Evolutionary conservation across 2,113 vertebrate species (phyloP).

Genomic region (Saguinus imperator): DNA sequence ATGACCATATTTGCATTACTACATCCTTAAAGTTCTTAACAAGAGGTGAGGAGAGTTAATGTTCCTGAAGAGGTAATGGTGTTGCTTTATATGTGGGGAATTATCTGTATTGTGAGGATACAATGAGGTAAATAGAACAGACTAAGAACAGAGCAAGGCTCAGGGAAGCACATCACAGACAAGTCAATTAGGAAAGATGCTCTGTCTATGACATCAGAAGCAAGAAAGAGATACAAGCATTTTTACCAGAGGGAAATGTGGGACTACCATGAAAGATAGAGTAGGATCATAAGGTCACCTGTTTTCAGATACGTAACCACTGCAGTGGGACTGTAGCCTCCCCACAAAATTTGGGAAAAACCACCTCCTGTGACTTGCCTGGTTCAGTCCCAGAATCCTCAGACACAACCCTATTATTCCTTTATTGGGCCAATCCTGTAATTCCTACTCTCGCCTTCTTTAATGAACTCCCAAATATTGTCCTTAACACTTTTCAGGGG

Average conservation of each 20-base stretch:
- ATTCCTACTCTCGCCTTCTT: fast-evolving
- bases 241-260: neutral
- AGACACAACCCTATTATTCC: neutral
- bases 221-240: neutral
- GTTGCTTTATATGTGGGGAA: neutral
- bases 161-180: neutral
- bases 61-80: neutral
- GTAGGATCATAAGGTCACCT: neutral
- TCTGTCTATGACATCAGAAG: neutral
- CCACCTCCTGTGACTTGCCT: neutral
- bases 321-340: neutral
- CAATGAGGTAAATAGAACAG: neutral
- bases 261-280: neutral
- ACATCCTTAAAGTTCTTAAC: neutral
- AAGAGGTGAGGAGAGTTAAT: neutral
- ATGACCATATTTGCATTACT: neutral
- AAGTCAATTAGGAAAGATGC: neutral
- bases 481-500: neutral
- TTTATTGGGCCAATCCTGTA: neutral
- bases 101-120: neutral
- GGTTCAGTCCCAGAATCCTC: neutral
- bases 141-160: neutral
- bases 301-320: neutral
- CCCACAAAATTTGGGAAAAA: neutral
- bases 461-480: neutral